Evolutionary conservation across 2,797 vertebrate genomes (phyloP).

Genomic region (Sebastes variabilis): DNA sequence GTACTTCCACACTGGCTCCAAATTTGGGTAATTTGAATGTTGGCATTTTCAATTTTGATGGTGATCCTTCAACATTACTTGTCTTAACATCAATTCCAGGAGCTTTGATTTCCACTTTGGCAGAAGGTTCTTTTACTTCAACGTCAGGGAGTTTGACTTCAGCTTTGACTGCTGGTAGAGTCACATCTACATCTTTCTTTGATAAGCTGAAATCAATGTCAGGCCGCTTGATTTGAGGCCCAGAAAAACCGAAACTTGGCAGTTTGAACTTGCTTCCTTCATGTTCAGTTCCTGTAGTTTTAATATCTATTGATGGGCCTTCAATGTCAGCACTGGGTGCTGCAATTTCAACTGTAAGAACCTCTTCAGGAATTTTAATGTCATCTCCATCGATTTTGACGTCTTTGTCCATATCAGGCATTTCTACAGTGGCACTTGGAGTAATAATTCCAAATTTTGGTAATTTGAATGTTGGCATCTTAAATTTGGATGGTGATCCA

Average conservation of each 20-base stretch:
- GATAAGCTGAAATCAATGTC: slow-evolving; percentile 32
- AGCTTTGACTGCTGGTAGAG: slow-evolving; percentile 15
- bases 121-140: slow-evolving; percentile 18
- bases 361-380: neutral
- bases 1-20: slow-evolving; percentile 1
- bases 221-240: slow-evolving; percentile 9
- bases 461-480: slow-evolving; percentile 61
- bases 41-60: slow-evolving; percentile 57
- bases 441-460: slow-evolving; percentile 56
- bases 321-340: slow-evolving; percentile 1
- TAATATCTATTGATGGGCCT: neutral
- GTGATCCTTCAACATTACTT: slow-evolving; percentile 6
- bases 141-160: slow-evolving; percentile 33
- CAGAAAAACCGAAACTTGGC: neutral
- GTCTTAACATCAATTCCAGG: slow-evolving; percentile 10
- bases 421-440: neutral
- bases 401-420: neutral
- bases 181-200: slow-evolving; percentile 63
- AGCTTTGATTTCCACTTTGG: slow-evolving; percentile 32
- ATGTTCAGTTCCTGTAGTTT: neutral
- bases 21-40: slow-evolving; percentile 46
- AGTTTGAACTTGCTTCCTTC: slow-evolving; percentile 49
- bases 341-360: neutral
- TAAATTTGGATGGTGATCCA: slow-evolving; percentile 67
- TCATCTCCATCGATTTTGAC: slow-evolving; percentile 30